A percentile compares a stretch with the other conserved stretches of the same genome.
These are phyloP conservation scores for Atta cephalotes DNA, from an alignment of 1,140 invertebrate genomes.

Conservation along the genomic window DNA sequence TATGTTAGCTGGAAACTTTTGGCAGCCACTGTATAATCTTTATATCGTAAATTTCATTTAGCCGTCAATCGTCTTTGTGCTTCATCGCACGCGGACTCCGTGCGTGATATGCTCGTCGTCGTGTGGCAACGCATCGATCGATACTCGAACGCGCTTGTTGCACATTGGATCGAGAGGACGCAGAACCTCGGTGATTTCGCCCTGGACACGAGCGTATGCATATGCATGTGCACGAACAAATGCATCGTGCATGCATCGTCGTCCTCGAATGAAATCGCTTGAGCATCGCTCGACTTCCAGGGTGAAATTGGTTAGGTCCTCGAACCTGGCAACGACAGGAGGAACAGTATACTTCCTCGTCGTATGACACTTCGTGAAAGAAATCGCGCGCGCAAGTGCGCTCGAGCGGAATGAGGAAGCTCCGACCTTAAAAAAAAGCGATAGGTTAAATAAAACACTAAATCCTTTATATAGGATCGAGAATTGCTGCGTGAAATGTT, in stretches of 20 bases:
- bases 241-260: constrained; percentile 25
- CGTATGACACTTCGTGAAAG: constrained; percentile 19
- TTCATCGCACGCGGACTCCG: constrained; percentile 30
- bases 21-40: too few species aligned
- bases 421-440: neutral
- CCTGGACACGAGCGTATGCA: constrained; percentile 52
- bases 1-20: too few species aligned
- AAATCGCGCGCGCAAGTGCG: constrained; percentile 42
- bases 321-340: constrained; percentile 6
- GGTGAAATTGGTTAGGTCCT: constrained; percentile 35
- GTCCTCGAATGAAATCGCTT: constrained; percentile 21
- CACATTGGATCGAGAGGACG: constrained; percentile 43
- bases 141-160: constrained; percentile 46
- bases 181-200: constrained; percentile 27
- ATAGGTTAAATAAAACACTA: constrained; percentile 5
- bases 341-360: constrained; percentile 4
- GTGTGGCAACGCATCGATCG: constrained; percentile 34
- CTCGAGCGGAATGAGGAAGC: constrained; percentile 48
- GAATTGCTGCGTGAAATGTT: neutral
- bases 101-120: constrained; percentile 10
- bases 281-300: constrained; percentile 23
- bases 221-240: constrained; percentile 49
- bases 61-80: neutral
- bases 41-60: neutral
- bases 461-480: neutral